Conservation (phyloP, 2,797 vertebrate genomes). For the Clamator glandarius region DNA sequence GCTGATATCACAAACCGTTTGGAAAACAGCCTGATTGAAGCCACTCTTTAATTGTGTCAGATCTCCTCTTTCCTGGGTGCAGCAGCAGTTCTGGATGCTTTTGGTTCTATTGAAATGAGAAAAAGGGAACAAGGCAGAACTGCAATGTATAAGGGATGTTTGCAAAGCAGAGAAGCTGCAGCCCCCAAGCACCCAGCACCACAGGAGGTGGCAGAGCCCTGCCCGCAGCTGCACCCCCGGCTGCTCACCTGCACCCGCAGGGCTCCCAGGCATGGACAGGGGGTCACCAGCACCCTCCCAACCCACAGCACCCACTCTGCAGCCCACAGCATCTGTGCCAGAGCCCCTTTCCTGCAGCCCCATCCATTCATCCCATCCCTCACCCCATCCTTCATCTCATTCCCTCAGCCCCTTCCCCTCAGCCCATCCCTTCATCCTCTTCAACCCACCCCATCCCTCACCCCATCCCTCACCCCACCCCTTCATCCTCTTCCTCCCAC, state of each 20-base stretch:
- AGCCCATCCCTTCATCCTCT: no score
- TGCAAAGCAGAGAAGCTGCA: not conserved
- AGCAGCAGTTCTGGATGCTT: conserved; percentile 61
- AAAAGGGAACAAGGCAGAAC: conserved; percentile 66
- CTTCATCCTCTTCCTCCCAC: no score
- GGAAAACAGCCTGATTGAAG: conserved; percentile 71
- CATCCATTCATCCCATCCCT: no score
- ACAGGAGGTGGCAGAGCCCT: not conserved
- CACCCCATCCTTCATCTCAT: no score
- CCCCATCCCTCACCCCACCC: fast-evolving
- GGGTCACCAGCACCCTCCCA: not conserved
- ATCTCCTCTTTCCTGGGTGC: conserved; percentile 50
- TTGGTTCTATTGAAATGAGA: conserved; percentile 73
- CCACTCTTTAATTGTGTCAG: conserved; percentile 76
- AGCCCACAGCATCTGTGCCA: no score
- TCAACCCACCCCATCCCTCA: not conserved
- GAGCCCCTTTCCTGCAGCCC: not conserved
- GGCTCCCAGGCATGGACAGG: not conserved
- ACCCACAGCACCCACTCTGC: not conserved
- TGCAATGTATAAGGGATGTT: conserved; percentile 66
- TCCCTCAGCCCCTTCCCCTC: no score
- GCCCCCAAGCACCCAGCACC: not conserved
- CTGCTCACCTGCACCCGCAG: not conserved
- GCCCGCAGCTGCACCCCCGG: not conserved
- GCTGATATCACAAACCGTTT: conserved; percentile 72